Conservation (phyloP, 2,888 invertebrate species). For the Eutolmus rufibarbis region DNA sequence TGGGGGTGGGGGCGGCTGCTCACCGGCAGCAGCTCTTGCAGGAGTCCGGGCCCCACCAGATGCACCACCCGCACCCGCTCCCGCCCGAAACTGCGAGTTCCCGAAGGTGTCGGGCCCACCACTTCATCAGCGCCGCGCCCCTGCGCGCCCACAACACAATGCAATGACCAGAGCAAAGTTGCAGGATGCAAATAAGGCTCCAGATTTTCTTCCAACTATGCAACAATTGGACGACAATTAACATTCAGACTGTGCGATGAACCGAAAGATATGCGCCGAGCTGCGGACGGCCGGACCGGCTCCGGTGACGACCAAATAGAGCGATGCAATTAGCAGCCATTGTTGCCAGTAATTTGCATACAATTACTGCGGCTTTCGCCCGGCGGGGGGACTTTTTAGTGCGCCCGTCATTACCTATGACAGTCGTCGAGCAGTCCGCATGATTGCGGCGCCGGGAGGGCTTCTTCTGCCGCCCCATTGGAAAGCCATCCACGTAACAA, state of each 20-base stretch:
- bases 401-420: constrained; percentile 10
- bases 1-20: background rate
- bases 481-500: constrained; percentile 36
- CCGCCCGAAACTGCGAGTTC: background rate
- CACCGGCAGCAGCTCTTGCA: background rate
- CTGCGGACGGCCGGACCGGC: background rate
- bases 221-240: constrained; percentile 42
- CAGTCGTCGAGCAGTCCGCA: constrained; percentile 6
- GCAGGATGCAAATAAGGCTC: constrained; percentile 40
- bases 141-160: constrained; percentile 11
- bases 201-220: constrained; percentile 39
- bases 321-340: constrained; percentile 42
- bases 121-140: background rate
- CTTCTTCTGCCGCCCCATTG: constrained; percentile 34
- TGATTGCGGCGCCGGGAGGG: background rate
- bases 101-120: background rate
- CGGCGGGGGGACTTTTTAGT: constrained; percentile 6
- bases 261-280: constrained; percentile 15
- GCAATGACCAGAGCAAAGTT: constrained; percentile 32
- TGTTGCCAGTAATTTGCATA: constrained; percentile 44
- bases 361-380: constrained; percentile 41
- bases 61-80: background rate
- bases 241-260: constrained; percentile 41
- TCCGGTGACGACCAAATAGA: background rate
- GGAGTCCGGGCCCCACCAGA: background rate